Percentiles rank a stretch among this genome's conserved stretches.
Conservation (phyloP, 1,140 invertebrate genomes). For the Phortica variegata region DNA sequence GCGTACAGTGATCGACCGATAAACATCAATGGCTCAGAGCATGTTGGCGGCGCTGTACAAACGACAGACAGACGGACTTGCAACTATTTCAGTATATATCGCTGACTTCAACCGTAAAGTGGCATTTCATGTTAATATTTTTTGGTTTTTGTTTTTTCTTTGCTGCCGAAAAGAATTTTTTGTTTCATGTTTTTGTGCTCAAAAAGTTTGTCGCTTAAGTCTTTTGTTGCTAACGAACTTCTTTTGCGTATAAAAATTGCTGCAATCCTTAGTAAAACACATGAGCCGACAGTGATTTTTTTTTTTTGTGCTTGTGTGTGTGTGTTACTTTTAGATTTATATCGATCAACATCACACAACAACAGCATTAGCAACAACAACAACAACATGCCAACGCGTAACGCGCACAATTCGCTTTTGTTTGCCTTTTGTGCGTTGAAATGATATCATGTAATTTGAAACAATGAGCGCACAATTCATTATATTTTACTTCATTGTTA, state of each 20-base stretch:
- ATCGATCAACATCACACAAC: too few relatives aligned
- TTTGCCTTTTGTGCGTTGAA: conserved; percentile 13
- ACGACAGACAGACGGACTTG: too few relatives aligned
- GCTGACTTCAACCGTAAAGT: too few relatives aligned
- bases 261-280: too few relatives aligned
- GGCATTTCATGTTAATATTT: conserved; percentile 17
- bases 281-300: neutral
- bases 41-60: too few relatives aligned
- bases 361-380: too few relatives aligned
- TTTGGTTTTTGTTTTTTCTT: conserved; percentile 11
- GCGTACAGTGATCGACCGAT: too few relatives aligned
- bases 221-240: conserved; percentile 11
- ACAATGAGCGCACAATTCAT: conserved; percentile 49
- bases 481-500: too few relatives aligned
- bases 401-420: conserved; percentile 3
- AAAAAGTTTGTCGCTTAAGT: conserved; percentile 24
- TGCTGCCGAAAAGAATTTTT: conserved; percentile 4
- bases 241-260: too few relatives aligned
- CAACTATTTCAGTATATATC: too few relatives aligned
- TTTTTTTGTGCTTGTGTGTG: neutral
- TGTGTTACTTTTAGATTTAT: neutral
- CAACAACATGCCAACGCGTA: too few relatives aligned
- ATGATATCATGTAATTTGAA: conserved; percentile 52
- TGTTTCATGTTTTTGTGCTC: neutral
- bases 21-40: too few relatives aligned